These are phyloP conservation scores for Mormyrus proboscirostris DNA, from an alignment of 2,797 vertebrate genomes.

Conservation along the genomic window DNA sequence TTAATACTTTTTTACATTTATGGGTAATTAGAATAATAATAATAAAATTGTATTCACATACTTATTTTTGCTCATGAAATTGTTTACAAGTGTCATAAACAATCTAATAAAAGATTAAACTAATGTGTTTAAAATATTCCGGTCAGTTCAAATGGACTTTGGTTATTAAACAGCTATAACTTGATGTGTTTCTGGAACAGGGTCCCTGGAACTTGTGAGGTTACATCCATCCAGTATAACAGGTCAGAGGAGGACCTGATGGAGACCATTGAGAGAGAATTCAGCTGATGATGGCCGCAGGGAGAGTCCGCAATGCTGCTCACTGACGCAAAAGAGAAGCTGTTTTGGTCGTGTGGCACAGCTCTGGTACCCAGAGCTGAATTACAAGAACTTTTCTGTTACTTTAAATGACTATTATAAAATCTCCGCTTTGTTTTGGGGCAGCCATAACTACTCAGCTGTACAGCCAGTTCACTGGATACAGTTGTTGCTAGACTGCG, in stretches of 20 bases:
- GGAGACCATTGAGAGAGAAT: conserved; percentile 67
- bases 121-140: not conserved
- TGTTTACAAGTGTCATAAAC: not conserved
- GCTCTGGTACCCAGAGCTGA: not conserved
- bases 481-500: not conserved
- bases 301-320: not conserved
- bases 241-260: conserved; percentile 69
- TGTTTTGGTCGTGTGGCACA: not conserved
- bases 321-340: not conserved
- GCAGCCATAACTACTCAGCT: not conserved
- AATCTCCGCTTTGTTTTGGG: not conserved
- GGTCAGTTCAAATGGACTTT: not conserved
- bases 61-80: not conserved
- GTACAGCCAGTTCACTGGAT: not conserved
- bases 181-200: conserved; percentile 38
- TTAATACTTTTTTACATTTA: not conserved
- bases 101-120: not conserved
- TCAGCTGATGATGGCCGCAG: conserved; percentile 42
- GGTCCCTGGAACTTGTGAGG: conserved; percentile 37
- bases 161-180: not conserved
- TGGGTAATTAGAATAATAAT: not conserved
- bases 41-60: not conserved
- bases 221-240: conserved; percentile 52
- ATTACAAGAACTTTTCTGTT: not conserved
- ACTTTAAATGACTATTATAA: not conserved